Evolutionary conservation across 2,113 vertebrate genomes (phyloP).

Genomic region (Saccopteryx bilineata): DNA sequence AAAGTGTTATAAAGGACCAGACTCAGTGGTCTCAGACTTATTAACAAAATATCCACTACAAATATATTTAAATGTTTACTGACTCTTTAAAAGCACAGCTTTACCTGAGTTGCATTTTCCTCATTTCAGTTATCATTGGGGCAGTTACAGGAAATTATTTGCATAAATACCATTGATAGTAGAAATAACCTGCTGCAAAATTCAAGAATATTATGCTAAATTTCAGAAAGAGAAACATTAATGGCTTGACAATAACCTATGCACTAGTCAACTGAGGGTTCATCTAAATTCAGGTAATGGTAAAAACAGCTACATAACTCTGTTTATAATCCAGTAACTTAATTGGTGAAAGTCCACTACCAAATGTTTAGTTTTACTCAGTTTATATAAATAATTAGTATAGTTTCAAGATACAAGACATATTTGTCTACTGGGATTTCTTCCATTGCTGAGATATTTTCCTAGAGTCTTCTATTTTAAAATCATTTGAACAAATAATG

Average conservation of each 20-base stretch:
- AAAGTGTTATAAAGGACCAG: background rate
- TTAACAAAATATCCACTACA: background rate
- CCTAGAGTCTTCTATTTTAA: background rate
- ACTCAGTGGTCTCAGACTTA: background rate
- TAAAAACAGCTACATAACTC: background rate
- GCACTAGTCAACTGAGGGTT: background rate
- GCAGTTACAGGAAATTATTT: background rate
- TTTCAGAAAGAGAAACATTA: conserved; percentile 50
- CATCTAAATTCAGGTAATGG: background rate
- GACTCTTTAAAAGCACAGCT: background rate
- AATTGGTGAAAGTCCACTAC: background rate
- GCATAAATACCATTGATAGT: background rate
- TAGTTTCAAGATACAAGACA: background rate
- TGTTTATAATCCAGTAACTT: background rate
- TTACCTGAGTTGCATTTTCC: conserved; percentile 16
- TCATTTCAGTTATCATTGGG: conserved; percentile 3
- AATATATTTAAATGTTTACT: background rate
- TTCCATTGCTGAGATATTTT: background rate
- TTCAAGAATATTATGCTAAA: conserved; percentile 22
- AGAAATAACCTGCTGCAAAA: conserved; percentile 28
- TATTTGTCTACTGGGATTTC: background rate
- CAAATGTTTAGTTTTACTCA: background rate
- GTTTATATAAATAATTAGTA: background rate
- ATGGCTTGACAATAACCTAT: background rate
- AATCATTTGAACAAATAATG: background rate